phyloP scores from a whole-genome alignment of 2,797 vertebrate genomes.

The Oreochromis mossambicus region DNA sequence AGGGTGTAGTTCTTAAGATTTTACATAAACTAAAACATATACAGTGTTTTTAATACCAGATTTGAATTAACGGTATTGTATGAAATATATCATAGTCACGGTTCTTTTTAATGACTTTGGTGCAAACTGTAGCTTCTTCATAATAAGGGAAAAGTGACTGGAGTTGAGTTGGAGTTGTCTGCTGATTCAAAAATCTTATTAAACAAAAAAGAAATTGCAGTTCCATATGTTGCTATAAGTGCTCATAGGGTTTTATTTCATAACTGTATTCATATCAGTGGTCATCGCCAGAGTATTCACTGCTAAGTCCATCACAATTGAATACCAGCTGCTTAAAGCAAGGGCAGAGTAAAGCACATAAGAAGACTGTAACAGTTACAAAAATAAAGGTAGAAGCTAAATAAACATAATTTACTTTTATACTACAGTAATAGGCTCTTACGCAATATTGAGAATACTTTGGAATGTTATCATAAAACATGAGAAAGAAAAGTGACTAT shows the following conservation, averaged over 20 bases:
- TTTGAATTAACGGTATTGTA: background rate
- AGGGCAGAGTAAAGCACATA: background rate
- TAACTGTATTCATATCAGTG: fast-evolving
- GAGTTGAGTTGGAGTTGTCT: background rate
- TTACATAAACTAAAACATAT: background rate
- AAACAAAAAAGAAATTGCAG: background rate
- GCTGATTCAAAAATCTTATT: background rate
- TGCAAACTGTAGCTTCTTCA: background rate
- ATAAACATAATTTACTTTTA: background rate
- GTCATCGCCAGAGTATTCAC: background rate
- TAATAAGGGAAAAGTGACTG: background rate
- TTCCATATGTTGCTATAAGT: background rate
- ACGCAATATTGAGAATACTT: background rate
- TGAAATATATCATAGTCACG: background rate
- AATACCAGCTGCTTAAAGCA: background rate
- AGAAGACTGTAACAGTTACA: background rate
- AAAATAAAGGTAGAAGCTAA: background rate
- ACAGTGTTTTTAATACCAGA: background rate
- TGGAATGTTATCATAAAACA: background rate
- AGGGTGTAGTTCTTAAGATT: background rate
- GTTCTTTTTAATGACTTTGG: background rate
- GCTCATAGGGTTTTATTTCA: background rate
- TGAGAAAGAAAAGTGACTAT: slow-evolving; percentile 1
- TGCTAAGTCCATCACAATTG: background rate
- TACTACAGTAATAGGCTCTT: background rate